Evolutionary conservation across 1,140 invertebrate species (phyloP), one percentile per base, ranked within the genome.

Genomic region (Cyphomyrmex costatus): DNA sequence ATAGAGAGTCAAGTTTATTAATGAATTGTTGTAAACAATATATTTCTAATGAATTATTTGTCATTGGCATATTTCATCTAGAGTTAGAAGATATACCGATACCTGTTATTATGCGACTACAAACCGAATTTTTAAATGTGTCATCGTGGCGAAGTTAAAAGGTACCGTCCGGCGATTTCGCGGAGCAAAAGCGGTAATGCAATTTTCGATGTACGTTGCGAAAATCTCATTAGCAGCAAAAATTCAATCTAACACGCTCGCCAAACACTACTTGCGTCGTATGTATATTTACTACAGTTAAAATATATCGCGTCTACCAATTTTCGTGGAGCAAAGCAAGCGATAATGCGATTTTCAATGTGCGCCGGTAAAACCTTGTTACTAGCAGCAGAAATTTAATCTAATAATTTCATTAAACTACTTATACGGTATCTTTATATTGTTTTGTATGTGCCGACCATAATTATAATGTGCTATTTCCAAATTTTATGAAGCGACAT

Each of bases 161-260:
- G 68, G 68, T 56, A 73, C 79, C 53, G 79, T 46, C 79, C 68
- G 68, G 68, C 68, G 58, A 73, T 83, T 83, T 46, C 79, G 79
- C 53, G 79, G 36, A 83, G 79, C 79, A 61, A 49, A 73, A 73
- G 68, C 79, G 79, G 53, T 83, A 83, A 83, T 53, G 79, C 68
- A 83, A 73, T 83, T 83, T 83, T 46, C 79, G 68, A 83, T 74
- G 79, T 74, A 83, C 79, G 79, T 83, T 53, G 79, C 56, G 68
- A 74, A 83, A 83, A 83, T 74, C 79, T 83, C 79, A 83, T 83
- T 83, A 83, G 68, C 68, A n/a, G 56, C 79, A 83, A 83, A 83
- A 83, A 83, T 83, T 83, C 68, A 83, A 83, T 83, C 79, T 74
- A 74, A 83, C 79, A 73, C 79, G 79, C 79, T 83, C 79, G 79